phyloP scores from a whole-genome alignment of 2,797 vertebrate genomes.

The Hephaestus fuliginosus region DNA sequence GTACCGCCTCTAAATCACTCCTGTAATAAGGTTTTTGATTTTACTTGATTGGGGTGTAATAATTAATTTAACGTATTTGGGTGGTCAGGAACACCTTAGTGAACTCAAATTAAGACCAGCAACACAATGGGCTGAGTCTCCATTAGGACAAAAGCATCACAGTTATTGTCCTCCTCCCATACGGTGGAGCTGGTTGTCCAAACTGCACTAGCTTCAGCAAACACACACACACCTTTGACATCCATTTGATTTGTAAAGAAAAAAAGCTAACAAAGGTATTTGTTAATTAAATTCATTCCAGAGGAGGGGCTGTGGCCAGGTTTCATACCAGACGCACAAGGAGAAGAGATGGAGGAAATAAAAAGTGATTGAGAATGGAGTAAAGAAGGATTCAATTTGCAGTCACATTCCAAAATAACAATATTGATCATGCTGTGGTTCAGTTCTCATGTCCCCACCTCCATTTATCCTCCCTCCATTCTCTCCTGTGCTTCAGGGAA shows the following conservation, averaged over 20 bases:
- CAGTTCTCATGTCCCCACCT: conserved; percentile 28
- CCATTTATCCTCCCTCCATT: background rate
- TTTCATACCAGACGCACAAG: conserved; percentile 45
- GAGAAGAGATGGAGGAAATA: background rate
- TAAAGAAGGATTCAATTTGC: conserved; percentile 16
- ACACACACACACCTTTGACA: too few species aligned
- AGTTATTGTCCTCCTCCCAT: conserved; percentile 1
- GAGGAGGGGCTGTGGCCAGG: conserved; percentile 10
- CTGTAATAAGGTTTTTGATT: conserved; percentile 38
- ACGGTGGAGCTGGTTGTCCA: conserved; percentile 9
- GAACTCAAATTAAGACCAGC: conserved; percentile 16
- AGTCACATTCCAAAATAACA: conserved; percentile 35
- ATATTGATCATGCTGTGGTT: conserved; percentile 23
- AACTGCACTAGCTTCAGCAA: background rate
- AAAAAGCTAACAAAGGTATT: conserved; percentile 36
- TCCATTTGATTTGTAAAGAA: too few species aligned
- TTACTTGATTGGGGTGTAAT: conserved; percentile 26
- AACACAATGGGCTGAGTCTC: background rate
- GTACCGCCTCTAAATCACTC: conserved; percentile 40
- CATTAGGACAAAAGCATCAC: conserved; percentile 4
- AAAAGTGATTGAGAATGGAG: background rate
- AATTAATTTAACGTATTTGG: conserved; percentile 38
- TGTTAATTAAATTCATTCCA: conserved; percentile 45
- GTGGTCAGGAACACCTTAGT: conserved; percentile 37
- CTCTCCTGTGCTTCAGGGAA: conserved; percentile 40